These are phyloP conservation scores for Orchesellides sinensis DNA, from an alignment of 2,888 invertebrate genomes.

Conservation along the genomic window DNA sequence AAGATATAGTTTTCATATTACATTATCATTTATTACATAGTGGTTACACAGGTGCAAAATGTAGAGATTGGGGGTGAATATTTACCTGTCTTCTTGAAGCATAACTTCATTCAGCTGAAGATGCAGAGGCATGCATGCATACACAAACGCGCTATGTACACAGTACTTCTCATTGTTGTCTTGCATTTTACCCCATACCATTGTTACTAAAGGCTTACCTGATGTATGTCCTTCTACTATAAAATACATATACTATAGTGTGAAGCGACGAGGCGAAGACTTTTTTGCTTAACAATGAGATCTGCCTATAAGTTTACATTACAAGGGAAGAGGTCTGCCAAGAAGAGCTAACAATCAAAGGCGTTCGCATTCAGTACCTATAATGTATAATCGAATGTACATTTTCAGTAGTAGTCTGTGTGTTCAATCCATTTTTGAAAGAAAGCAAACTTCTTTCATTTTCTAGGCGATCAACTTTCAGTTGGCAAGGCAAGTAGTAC, in stretches of 20 bases:
- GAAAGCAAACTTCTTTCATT: slow-evolving; percentile 47
- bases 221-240: background rate
- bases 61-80: slow-evolving; percentile 22
- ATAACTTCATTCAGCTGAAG: background rate
- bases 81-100: background rate
- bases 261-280: no score
- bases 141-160: background rate
- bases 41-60: slow-evolving; percentile 43
- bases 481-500: slow-evolving; percentile 15
- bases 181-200: background rate
- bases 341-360: slow-evolving; percentile 3
- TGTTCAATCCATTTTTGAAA: slow-evolving; percentile 37
- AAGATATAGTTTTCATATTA: slow-evolving; percentile 24
- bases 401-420: background rate
- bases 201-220: background rate
- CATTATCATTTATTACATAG: slow-evolving; percentile 6
- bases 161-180: background rate
- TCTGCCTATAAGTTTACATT: background rate
- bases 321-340: background rate
- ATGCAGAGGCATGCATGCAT: background rate
- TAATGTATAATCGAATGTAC: background rate
- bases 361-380: background rate
- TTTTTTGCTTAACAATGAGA: no score
- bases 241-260: no score
- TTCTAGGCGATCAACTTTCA: slow-evolving; percentile 51